Evolutionary conservation across 2,888 invertebrate species (phyloP).

Genomic region (Melipona bicolor): DNA sequence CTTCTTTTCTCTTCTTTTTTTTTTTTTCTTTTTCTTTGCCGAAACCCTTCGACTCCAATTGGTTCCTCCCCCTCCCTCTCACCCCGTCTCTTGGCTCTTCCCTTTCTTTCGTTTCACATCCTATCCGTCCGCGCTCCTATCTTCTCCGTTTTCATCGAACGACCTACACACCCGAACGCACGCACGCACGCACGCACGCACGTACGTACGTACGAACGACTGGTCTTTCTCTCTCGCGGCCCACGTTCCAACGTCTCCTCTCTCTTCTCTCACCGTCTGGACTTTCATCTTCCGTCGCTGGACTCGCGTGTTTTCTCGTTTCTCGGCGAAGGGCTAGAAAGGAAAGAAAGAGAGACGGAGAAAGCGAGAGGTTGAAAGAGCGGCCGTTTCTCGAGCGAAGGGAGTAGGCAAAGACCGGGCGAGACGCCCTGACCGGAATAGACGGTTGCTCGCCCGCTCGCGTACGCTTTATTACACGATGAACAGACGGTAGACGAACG

Average conservation of each 20-base stretch:
- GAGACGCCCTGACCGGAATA: conserved; percentile 51
- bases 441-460: conserved; percentile 38
- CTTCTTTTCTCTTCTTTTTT: no score
- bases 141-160: conserved; percentile 12
- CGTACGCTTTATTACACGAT: conserved; percentile 63
- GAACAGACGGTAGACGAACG: conserved; percentile 57
- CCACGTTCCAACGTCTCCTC: not conserved
- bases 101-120: conserved; percentile 20
- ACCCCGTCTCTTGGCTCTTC: not conserved
- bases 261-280: conserved; percentile 18
- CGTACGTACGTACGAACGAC: not conserved
- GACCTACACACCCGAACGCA: not conserved
- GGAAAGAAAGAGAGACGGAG: not conserved
- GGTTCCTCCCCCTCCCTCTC: conserved; percentile 69
- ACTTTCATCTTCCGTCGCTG: conserved; percentile 26
- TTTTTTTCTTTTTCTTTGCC: conserved; percentile 59
- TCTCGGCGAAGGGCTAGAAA: conserved; percentile 43
- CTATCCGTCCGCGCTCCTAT: not conserved
- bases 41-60: conserved; percentile 78
- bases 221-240: conserved; percentile 11
- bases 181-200: no score
- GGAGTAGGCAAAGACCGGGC: conserved; percentile 46
- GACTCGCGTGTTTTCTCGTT: conserved; percentile 67
- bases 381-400: conserved; percentile 35
- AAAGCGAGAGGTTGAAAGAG: conserved; percentile 49